These are phyloP conservation scores for Acridotheres tristis DNA, from an alignment of 2,797 vertebrate genomes.

Conservation along the genomic window DNA sequence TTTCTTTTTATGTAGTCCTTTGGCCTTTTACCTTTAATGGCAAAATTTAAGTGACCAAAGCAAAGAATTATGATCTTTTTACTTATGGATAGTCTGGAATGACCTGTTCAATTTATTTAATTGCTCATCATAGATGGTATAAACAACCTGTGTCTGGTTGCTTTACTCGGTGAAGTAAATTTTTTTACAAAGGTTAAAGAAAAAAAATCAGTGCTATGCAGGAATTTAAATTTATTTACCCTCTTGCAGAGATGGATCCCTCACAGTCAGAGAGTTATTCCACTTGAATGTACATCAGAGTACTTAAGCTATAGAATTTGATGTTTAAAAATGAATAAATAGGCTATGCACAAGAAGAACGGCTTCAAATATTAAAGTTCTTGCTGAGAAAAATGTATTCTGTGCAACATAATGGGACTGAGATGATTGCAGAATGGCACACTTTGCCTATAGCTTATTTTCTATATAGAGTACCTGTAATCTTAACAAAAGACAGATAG, in stretches of 20 bases:
- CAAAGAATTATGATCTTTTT: not conserved
- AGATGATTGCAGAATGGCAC: conserved; percentile 27
- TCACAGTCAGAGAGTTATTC: not conserved
- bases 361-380: conserved; percentile 24
- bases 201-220: not conserved
- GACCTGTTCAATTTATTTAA: not conserved
- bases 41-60: not conserved
- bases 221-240: conserved; percentile 22
- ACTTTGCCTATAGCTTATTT: conserved; percentile 30
- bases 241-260: not conserved
- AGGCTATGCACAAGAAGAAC: conserved; percentile 16
- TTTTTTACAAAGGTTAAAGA: not conserved
- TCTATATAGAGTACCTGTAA: conserved; percentile 19
- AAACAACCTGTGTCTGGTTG: not conserved
- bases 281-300: not conserved
- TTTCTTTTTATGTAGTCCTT: not conserved
- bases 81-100: not conserved
- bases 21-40: not conserved
- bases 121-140: not conserved
- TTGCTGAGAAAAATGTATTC: conserved; percentile 53
- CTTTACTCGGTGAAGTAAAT: not conserved
- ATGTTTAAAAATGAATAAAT: conserved; percentile 54
- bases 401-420: conserved; percentile 21
- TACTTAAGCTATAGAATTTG: conserved; percentile 15
- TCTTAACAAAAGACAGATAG: conserved; percentile 35